phyloP scores from a whole-genome alignment of 1,140 invertebrate genomes.

The Vanessa tameamea region DNA sequence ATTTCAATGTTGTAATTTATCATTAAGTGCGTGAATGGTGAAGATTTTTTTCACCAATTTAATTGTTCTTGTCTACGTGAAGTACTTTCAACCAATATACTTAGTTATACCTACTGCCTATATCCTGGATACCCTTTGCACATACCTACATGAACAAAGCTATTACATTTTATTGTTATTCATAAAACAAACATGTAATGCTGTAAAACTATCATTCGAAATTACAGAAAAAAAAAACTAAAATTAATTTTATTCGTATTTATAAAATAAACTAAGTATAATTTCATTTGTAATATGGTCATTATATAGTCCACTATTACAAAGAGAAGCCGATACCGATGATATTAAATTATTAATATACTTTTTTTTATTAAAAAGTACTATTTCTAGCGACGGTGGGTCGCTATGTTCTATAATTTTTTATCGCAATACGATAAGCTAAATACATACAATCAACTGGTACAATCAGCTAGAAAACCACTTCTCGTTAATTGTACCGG shows the following conservation, averaged over 20 bases:
- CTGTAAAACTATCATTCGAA: too few relatives aligned
- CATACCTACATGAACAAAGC: neutral
- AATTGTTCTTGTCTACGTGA: neutral
- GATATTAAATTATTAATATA: neutral
- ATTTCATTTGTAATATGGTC: too few relatives aligned
- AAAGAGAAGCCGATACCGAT: neutral
- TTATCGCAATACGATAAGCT: neutral
- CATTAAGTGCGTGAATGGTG: too few relatives aligned
- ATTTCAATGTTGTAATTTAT: too few relatives aligned
- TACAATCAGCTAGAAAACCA: constrained; percentile 19
- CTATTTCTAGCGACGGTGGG: neutral
- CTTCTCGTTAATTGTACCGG: constrained; percentile 29
- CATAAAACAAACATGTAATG: neutral
- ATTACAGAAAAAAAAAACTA: too few relatives aligned
- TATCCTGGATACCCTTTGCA: neutral
- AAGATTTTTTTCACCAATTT: too few relatives aligned
- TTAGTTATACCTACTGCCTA: too few relatives aligned
- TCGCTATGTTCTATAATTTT: neutral
- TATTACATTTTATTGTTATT: neutral
- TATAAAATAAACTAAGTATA: neutral
- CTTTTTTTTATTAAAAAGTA: neutral
- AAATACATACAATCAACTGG: constrained; percentile 4
- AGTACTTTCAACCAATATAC: neutral
- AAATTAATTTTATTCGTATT: neutral
- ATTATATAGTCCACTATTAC: neutral